Evolutionary conservation across 2,797 vertebrate genomes (phyloP).

Genomic region (Champsocephalus esox): DNA sequence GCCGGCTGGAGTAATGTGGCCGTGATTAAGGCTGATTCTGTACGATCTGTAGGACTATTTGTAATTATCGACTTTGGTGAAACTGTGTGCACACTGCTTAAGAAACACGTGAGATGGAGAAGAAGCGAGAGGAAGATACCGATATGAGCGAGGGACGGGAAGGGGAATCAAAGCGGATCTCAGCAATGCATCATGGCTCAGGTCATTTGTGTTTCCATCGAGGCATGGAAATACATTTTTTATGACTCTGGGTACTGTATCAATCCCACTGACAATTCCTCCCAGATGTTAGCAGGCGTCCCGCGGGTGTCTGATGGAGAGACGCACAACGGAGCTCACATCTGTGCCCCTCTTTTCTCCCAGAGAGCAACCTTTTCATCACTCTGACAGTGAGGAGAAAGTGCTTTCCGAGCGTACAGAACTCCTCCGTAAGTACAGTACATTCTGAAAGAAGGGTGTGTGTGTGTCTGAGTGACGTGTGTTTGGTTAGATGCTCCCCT

Average conservation of each 20-base stretch:
- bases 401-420: conserved; percentile 60
- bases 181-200: conserved; percentile 63
- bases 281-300: conserved; percentile 83
- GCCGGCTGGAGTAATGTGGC: conserved; percentile 26
- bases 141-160: not conserved
- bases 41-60: conserved; percentile 23
- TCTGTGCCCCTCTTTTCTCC: conserved; percentile 77
- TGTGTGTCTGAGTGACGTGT: conserved; percentile 60
- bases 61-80: conserved; percentile 49
- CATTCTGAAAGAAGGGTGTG: conserved; percentile 47
- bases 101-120: conserved; percentile 28
- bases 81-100: conserved; percentile 27
- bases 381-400: conserved; percentile 70
- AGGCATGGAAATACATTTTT: conserved; percentile 82
- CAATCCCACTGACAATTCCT: conserved; percentile 78
- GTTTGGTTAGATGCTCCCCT: conserved; percentile 66
- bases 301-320: conserved; percentile 77
- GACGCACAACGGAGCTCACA: conserved; percentile 77
- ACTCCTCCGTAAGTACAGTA: conserved; percentile 63
- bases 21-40: conserved; percentile 11
- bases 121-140: conserved; percentile 39
- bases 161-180: conserved; percentile 64
- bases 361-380: conserved; percentile 80
- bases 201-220: conserved; percentile 82
- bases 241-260: conserved; percentile 78